Percentiles rank a stretch among this genome's conserved stretches.
Conservation (phyloP, 1,140 invertebrate species). For the Trialeurodes vaporariorum region DNA sequence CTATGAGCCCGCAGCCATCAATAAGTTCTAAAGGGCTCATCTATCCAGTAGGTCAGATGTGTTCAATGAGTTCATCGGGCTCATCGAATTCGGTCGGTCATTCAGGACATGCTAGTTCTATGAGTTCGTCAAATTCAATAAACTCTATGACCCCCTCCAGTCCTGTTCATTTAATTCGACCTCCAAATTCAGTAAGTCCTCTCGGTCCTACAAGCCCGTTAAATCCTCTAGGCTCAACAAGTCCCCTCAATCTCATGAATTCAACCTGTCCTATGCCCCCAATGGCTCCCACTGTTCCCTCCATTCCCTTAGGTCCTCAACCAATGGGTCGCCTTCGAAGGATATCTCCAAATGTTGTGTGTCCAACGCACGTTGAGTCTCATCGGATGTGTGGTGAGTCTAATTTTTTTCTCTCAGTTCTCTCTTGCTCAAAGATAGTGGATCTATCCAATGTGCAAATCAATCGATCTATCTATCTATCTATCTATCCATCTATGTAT, state of each 20-base stretch:
- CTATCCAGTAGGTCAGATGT: not conserved
- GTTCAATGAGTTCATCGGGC: not conserved
- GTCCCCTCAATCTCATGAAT: not conserved
- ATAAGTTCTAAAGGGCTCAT: not conserved
- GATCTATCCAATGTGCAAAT: no score
- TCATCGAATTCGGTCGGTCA: not conserved
- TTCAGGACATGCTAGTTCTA: not conserved
- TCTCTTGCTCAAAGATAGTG: conserved; percentile 6
- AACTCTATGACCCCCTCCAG: not conserved
- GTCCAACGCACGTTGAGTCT: not conserved
- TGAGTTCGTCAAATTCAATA: not conserved
- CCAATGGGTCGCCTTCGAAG: not conserved
- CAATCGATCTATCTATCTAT: no score
- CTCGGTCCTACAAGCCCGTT: no score
- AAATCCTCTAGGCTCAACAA: not conserved
- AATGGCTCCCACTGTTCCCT: not conserved
- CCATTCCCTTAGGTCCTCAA: not conserved
- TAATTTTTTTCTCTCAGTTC: not conserved
- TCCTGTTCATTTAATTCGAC: not conserved
- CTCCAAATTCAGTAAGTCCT: not conserved
- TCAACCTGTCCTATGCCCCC: not conserved
- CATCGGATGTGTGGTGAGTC: not conserved
- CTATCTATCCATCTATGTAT: no score
- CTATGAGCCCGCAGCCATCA: not conserved
- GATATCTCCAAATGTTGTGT: not conserved